These are phyloP conservation scores for Rapana venosa DNA, from an alignment of 2,888 invertebrate species.

Conservation along the genomic window DNA sequence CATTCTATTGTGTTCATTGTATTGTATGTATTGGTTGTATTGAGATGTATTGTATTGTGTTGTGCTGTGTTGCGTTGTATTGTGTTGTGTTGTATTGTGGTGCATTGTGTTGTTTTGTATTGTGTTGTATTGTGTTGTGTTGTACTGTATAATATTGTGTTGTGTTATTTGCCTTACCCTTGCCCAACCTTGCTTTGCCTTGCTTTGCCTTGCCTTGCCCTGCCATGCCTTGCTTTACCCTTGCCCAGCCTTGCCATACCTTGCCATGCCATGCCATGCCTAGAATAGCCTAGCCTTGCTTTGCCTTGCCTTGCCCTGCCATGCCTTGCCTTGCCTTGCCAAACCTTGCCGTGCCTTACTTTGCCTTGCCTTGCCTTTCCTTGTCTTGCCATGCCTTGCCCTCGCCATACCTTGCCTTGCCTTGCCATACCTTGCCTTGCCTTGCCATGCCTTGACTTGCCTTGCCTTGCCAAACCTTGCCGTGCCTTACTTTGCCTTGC, in stretches of 20 bases:
- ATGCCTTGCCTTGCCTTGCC: conserved; percentile 39
- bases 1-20: no score
- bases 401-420: no score
- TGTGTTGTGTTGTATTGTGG: conserved; percentile 44
- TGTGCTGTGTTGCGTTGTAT: conserved; percentile 10
- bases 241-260: conserved; percentile 45
- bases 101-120: conserved; percentile 42
- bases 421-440: neutral
- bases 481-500: neutral
- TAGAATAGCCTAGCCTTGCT: no score
- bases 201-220: conserved; percentile 45
- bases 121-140: conserved; percentile 40
- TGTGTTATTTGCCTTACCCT: conserved; percentile 37
- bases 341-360: neutral
- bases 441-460: conserved; percentile 42
- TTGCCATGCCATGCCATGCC: no score
- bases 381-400: no score
- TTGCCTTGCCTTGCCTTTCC: no score
- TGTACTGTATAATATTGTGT: conserved; percentile 32
- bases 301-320: conserved; percentile 40
- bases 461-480: conserved; percentile 13
- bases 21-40: no score
- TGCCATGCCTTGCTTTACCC: conserved; percentile 30
- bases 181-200: conserved; percentile 44
- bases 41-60: neutral